Base-by-base conservation (phyloP, 23 tunicate genomes). In the Ascidia mentula region DNA sequence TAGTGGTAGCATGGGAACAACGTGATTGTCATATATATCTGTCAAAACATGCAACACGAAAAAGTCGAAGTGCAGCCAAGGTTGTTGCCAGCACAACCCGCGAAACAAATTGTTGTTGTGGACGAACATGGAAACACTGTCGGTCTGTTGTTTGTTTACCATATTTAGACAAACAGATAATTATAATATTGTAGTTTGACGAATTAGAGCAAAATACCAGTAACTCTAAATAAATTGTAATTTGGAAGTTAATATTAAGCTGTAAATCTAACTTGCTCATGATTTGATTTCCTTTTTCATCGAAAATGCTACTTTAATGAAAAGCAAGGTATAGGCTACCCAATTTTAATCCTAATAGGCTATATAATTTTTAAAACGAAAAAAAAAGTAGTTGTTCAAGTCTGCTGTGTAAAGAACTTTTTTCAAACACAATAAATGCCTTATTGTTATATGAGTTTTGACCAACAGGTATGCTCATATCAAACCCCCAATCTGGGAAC, bases 81-180 rank as follows among this genome's bases (percentile, higher is more conserved):
- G 65, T 26, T 53, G 65, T 28, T 53, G 24, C 65, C 65, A 53
- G 65, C 65, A 71, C 75, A 34, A 7, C 38, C 46, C 17, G 13
- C 82, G 3, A 87, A 85, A 20, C 86, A 87, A 73, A 69, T 87
- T 34, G 82, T 80, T 31, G 86, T 87, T 34, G 82, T 87, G 31
- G 92, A 87, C 60, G 92, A 87, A 87, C 82, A 61, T 33, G 92
- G 92, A n/a, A 87, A 87, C 30, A 81, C 92, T 31, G 92, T 87
- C 7, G 92, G 92, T 87, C 31, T 39, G 45, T 59, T 69, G 22
- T 69, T 24, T 13, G 13, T 13, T 24, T 18, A n/a, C n/a, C n/a
- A n/a, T n/a, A n/a, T n/a, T 18, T 18, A 69, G 26, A 18, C 26
- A 26, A 18, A 69, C n/a, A n/a, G n/a, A n/a, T n/a, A n/a, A n/a